These are phyloP conservation scores for Leucopsar rothschildi DNA, from an alignment of 2,113 vertebrate species.

Conservation along the genomic window DNA sequence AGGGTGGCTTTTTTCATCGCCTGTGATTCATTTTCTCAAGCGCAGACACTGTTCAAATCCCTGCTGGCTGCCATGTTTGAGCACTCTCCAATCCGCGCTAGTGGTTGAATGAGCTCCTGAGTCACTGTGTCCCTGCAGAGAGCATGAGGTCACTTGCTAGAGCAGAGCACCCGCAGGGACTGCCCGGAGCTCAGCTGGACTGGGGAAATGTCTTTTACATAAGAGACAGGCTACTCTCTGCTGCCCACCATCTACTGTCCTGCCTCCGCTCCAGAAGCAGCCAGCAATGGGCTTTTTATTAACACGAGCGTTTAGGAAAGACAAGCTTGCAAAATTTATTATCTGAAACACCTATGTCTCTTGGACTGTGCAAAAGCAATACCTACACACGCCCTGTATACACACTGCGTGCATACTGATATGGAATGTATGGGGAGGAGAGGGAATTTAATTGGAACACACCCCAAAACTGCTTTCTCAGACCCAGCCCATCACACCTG, in stretches of 20 bases:
- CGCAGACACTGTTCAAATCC: not conserved
- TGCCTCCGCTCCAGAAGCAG: not conserved
- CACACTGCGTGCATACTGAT: not conserved
- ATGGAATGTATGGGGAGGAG: not conserved
- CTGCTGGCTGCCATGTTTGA: not conserved
- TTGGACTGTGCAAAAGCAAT: not conserved
- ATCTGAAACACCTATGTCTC: not conserved
- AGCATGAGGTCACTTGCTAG: slow-evolving; percentile 14
- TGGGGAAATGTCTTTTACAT: rapidly evolving
- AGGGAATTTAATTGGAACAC: not conserved
- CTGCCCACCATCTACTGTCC: not conserved
- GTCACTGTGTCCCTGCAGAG: not conserved
- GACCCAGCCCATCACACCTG: not conserved
- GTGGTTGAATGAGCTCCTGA: not conserved
- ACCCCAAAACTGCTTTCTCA: not conserved
- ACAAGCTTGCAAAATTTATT: not conserved
- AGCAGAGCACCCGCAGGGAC: not conserved
- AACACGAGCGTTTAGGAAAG: not conserved
- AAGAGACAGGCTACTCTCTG: not conserved
- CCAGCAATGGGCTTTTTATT: not conserved
- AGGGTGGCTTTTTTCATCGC: not conserved
- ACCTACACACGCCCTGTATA: no score
- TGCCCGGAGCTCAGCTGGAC: not conserved
- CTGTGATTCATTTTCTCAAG: not conserved
- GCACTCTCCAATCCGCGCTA: not conserved